Evolutionary conservation across 2,888 invertebrate genomes (phyloP), one percentile per base, ranked within the genome.

Genomic region (Drosophila gaucha): DNA sequence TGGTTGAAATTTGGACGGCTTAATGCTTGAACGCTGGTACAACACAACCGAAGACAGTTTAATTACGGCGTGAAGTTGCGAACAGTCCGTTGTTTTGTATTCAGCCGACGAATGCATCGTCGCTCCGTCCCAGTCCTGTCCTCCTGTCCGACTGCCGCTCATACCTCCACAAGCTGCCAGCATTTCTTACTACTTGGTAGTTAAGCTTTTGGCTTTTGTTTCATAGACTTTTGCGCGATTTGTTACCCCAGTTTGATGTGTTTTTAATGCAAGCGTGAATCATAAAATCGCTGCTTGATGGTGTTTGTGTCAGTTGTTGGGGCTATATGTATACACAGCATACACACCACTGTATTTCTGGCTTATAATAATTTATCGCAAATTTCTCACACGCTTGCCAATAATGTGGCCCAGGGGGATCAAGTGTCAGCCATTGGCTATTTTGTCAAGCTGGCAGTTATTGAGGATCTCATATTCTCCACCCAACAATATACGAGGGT

Each of bases 61-160:
- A 86, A 86, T 88, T 86, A 84, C 85, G 85, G 82, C 88, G 85
- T 86, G 78, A 88, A 88, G 84, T 84, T 80, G 73, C 67, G 67
- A 79, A 63, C 67, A 82, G 75, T 76, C 58, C 75, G 72, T 67
- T 66, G 64, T 44, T 76, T 62, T 64, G 57, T 63, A 26, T 62
- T 71, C 10, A 22, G 54, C 54, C 55, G 52, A 74, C 62, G 20
- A 14, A 20, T 26, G 33, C 16, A 43, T 16, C n/a, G 47, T 36
- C 54, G 6, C n/a, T 4, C 9, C 35, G 5, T 30, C 30, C 4
- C 36, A 36, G 36, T 28, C 26, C 18, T 22, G 2, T 18, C 1
- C 24, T 35, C 35, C 18, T 24, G n/a, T 41, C 14, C 20, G 20
- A 14, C 10, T 22, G 8, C 24, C n/a, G 9, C 22, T n/a, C n/a